A percentile compares a stretch with the other conserved stretches of the same genome.
Conservation (phyloP, 1,140 invertebrate species). For the Melitaea cinxia region DNA sequence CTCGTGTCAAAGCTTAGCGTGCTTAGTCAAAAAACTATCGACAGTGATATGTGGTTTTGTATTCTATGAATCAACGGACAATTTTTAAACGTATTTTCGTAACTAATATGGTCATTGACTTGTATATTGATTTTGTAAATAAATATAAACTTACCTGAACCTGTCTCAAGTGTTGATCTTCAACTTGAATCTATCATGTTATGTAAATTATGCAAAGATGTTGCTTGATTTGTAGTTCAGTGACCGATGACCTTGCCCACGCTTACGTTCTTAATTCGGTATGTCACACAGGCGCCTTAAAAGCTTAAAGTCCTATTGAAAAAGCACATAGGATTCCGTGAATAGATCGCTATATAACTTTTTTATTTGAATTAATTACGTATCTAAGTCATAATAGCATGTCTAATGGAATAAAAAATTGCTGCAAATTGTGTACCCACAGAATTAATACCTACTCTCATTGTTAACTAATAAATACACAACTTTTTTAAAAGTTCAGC, state of each 20-base stretch:
- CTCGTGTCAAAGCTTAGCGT: too few species aligned
- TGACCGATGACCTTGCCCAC: constrained; percentile 58
- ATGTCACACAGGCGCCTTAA: constrained; percentile 25
- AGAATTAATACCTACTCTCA: constrained; percentile 57
- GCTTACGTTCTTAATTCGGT: constrained; percentile 31
- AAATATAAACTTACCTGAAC: constrained; percentile 64
- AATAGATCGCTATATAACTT: neutral
- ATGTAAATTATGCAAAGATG: constrained; percentile 73
- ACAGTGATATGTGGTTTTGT: neutral
- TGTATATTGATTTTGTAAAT: constrained; percentile 40
- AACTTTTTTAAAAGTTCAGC: constrained; percentile 60
- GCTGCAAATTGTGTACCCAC: constrained; percentile 41
- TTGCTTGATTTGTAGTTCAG: constrained; percentile 67
- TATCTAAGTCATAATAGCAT: constrained; percentile 10
- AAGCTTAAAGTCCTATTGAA: constrained; percentile 8
- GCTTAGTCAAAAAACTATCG: neutral
- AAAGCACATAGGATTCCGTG: constrained; percentile 5
- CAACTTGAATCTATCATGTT: constrained; percentile 70
- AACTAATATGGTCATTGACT: constrained; percentile 28
- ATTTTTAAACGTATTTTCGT: constrained; percentile 5
- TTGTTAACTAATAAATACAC: constrained; percentile 55
- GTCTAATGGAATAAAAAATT: constrained; percentile 17
- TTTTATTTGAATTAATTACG: constrained; percentile 1
- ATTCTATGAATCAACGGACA: neutral
- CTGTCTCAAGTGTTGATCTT: constrained; percentile 67